These are phyloP conservation scores for Nymphicus hollandicus DNA, from an alignment of 2,113 vertebrate genomes.

Conservation along the genomic window DNA sequence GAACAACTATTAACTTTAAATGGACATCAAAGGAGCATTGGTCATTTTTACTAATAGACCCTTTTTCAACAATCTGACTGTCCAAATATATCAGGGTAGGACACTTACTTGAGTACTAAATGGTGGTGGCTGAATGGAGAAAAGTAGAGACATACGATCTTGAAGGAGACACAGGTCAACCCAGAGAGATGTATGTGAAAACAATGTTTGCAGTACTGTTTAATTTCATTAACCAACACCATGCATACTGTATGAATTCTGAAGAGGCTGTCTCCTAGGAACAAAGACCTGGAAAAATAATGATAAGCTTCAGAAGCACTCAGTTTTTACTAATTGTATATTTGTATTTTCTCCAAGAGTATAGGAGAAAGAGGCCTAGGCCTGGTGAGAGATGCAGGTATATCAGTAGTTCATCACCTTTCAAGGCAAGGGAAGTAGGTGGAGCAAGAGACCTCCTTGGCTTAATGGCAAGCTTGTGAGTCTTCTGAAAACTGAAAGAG, in stretches of 20 bases:
- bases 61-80: not conserved
- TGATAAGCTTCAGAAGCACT: not conserved
- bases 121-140: not conserved
- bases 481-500: not conserved
- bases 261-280: not conserved
- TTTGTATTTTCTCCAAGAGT: not conserved
- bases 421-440: not conserved
- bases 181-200: not conserved
- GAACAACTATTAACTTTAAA: not conserved
- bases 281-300: not conserved
- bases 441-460: not conserved
- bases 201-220: not conserved
- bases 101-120: not conserved
- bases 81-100: not conserved
- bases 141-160: not conserved
- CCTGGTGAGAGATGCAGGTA: not conserved
- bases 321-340: not conserved
- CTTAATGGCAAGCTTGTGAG: not conserved
- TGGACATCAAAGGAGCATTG: not conserved
- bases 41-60: not conserved
- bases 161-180: not conserved
- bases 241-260: not conserved
- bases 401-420: not conserved
- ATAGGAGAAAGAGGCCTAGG: not conserved
- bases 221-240: not conserved